A percentile compares a stretch with the other conserved stretches of the same genome.
Conservation (phyloP, 1,140 invertebrate species). For the Drosophila malerkotliana region DNA sequence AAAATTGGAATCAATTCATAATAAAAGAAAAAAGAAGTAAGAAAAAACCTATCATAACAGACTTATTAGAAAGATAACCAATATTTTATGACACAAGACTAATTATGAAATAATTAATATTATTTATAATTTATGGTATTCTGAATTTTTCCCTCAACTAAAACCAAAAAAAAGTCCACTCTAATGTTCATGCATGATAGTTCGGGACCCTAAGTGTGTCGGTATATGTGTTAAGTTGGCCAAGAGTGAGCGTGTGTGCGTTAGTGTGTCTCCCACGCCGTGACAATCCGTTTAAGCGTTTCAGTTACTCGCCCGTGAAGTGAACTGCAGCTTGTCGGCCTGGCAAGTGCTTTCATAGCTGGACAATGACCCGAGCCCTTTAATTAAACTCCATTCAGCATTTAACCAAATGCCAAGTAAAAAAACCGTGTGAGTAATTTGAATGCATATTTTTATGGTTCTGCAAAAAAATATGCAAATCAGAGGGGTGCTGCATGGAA, state of each 20-base stretch:
- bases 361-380: conserved; percentile 43
- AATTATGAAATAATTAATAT: no score
- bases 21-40: no score
- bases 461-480: conserved; percentile 20
- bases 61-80: no score
- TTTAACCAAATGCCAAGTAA: conserved; percentile 1
- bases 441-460: conserved; percentile 13
- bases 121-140: no score
- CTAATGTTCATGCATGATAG: background rate
- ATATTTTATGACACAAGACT: no score
- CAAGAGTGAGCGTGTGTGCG: conserved; percentile 29
- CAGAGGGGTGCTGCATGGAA: background rate
- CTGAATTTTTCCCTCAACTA: background rate
- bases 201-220: background rate
- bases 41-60: no score
- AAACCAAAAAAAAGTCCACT: background rate
- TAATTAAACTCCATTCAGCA: conserved; percentile 30
- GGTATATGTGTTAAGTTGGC: conserved; percentile 17
- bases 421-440: conserved; percentile 9
- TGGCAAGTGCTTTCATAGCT: conserved; percentile 23
- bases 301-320: conserved; percentile 48
- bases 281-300: conserved; percentile 62
- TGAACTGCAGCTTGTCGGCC: conserved; percentile 40
- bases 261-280: conserved; percentile 41
- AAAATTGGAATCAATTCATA: no score